phyloP scores from a whole-genome alignment of 2,113 vertebrate genomes.

The Lepus timidus region DNA sequence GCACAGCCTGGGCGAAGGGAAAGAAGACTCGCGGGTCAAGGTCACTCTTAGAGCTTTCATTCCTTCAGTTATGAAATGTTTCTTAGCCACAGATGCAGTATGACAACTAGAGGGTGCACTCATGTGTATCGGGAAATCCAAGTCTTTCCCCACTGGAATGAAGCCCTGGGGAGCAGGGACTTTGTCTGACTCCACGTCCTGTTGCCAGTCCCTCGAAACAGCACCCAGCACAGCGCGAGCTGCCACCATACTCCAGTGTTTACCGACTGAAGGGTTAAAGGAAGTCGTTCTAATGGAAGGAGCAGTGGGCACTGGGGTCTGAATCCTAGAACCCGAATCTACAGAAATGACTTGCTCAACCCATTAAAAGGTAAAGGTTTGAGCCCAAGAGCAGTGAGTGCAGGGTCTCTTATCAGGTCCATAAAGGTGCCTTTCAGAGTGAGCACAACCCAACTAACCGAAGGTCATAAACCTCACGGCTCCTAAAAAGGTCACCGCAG shows the following conservation, averaged over 20 bases:
- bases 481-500: conserved; percentile 36
- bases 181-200: neutral
- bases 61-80: conserved; percentile 9
- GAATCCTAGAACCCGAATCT: conserved; percentile 1
- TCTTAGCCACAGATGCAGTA: conserved; percentile 16
- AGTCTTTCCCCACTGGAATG: neutral
- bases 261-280: neutral
- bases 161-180: neutral
- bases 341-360: neutral
- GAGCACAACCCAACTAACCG: neutral
- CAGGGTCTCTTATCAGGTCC: neutral
- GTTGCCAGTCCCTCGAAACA: neutral
- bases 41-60: neutral
- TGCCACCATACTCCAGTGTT: neutral
- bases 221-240: too few species aligned
- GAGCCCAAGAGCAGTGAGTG: neutral
- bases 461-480: neutral
- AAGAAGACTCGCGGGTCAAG: conserved; percentile 6
- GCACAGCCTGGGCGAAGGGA: neutral
- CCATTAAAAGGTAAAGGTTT: neutral
- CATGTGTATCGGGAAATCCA: neutral
- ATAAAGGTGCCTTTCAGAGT: neutral
- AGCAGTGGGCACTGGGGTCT: neutral
- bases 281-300: neutral
- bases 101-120: neutral